These are phyloP conservation scores for Globodera ellingtonae DNA, from an alignment of 1,140 invertebrate species.

Conservation along the genomic window DNA sequence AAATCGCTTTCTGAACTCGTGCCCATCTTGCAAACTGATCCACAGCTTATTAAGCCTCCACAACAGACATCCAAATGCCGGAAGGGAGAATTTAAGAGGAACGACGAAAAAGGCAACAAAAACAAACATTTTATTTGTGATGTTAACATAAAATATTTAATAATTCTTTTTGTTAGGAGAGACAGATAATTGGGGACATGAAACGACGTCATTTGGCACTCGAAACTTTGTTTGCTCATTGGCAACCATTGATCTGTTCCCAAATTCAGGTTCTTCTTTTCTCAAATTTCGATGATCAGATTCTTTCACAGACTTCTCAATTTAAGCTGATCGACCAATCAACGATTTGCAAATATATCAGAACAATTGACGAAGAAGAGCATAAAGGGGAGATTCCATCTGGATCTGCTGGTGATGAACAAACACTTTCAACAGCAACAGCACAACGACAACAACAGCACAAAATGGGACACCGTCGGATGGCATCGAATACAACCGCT, in stretches of 20 bases:
- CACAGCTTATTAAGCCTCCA: slow-evolving; percentile 33
- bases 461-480: slow-evolving; percentile 45
- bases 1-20: slow-evolving; percentile 42
- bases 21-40: slow-evolving; percentile 56
- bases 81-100: neutral
- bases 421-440: neutral
- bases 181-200: neutral
- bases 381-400: neutral
- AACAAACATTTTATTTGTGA: neutral
- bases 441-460: slow-evolving; percentile 25
- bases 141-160: neutral
- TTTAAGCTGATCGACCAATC: neutral
- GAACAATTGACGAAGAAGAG: neutral
- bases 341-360: slow-evolving; percentile 12
- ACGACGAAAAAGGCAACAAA: neutral
- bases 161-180: neutral
- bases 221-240: slow-evolving; percentile 58
- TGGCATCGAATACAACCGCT: slow-evolving; percentile 39
- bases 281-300: neutral
- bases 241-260: slow-evolving; percentile 57
- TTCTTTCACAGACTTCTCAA: no score
- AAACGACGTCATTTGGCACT: slow-evolving; percentile 52
- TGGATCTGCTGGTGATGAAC: neutral
- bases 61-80: neutral
- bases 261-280: slow-evolving; percentile 46